Evolutionary conservation across 2,113 vertebrate species (phyloP), one percentile per base, ranked within the genome.

Genomic region (Dendropsophus ebraccatus): DNA sequence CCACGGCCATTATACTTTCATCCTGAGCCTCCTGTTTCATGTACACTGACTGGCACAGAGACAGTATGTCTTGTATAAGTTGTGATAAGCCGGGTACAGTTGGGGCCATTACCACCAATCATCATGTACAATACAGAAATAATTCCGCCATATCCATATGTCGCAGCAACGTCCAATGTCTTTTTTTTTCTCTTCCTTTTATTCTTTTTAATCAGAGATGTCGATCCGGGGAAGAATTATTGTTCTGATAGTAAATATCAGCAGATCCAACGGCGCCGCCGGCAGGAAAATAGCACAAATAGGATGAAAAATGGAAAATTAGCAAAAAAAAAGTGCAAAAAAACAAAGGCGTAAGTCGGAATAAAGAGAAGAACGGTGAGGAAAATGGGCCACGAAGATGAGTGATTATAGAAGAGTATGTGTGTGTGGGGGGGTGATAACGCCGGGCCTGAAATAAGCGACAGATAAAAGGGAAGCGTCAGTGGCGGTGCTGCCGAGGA

Each of bases 401-500:
- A 84, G 37, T 84, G 73, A 84, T 76, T 60, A 65, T 65, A 58
- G 56, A n/a, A 41, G 10, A 62, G 17, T 37, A 1, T 30, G 14
- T 1, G n/a, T n/a, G n/a, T n/a, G n/a, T n/a, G 67, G 32, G 65
- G 30, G 49, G 9, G n/a, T 16, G 62, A 54, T 82, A 82, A 82
- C 60, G 21, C 65, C 9, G 65, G 28, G 65, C 47, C 28, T 54
- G 73, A 50, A 76, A 76, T 84, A 37, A 84, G 83, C 70, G 11
- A 32, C 19, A 84, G 56, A 84, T 76, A 84, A 58, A 84, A 70
- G 35, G 86, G 86, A 4, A 81, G 25, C 37, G 25, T 30, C 16
- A 21, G 25, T 21, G 25, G 49, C 16, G 21, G 25, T 21, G 28
- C 47, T 12, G 0, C 74, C 88, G 89, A 87, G 77, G 89, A 91